Evolutionary conservation across 2,113 vertebrate genomes (phyloP).

Genomic region (Aviceda subcristata): DNA sequence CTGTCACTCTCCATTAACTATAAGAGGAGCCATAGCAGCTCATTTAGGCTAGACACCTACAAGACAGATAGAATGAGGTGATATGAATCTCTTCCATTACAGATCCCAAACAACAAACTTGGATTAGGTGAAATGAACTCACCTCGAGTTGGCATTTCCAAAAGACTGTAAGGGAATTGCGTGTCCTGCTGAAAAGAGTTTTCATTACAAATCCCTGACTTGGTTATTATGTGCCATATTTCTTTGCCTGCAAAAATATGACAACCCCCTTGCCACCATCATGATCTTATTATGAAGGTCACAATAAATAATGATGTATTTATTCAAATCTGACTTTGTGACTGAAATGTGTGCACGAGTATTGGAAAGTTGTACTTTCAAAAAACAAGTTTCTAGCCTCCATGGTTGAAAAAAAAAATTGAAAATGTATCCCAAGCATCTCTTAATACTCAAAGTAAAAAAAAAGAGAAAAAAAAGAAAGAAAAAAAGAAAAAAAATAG

Average conservation of each 20-base stretch:
- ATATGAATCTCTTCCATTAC: constrained; percentile 51
- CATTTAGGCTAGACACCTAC: constrained; percentile 3
- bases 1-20: neutral
- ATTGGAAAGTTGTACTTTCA: neutral
- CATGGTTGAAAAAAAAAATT: neutral
- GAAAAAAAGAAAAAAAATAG: neutral
- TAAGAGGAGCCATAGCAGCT: neutral
- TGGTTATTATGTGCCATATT: neutral
- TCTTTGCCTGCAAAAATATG: neutral
- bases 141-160: neutral
- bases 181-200: neutral
- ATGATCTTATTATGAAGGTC: neutral
- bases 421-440: neutral
- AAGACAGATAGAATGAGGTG: constrained; percentile 15
- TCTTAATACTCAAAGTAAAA: neutral
- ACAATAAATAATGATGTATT: neutral
- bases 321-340: neutral
- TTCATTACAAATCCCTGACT: neutral
- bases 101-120: constrained; percentile 20
- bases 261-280: neutral
- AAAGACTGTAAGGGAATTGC: neutral
- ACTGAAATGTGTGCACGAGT: neutral
- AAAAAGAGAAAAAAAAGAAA: neutral
- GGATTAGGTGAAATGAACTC: constrained; percentile 11
- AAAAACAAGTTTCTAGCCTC: neutral